These are phyloP conservation scores for Hermaeophaga mercurialis DNA, from an alignment of 2,888 invertebrate genomes.

Conservation along the genomic window DNA sequence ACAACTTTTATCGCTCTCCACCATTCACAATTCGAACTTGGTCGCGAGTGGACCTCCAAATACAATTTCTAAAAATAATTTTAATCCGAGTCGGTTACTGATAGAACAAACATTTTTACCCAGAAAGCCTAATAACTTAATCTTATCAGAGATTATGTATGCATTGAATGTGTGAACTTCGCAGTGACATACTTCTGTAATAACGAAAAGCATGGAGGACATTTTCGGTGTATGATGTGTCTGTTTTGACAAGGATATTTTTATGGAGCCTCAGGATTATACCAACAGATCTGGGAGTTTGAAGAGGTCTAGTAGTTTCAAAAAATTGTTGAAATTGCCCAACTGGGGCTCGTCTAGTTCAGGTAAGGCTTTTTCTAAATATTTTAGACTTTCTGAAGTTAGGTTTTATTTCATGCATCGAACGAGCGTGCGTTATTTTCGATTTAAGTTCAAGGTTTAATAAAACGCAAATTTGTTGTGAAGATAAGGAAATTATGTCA, in stretches of 20 bases:
- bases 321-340: slow-evolving; percentile 62
- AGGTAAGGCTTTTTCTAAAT: too few species aligned
- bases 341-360: slow-evolving; percentile 55
- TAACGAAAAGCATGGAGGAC: slow-evolving; percentile 10
- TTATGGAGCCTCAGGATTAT: slow-evolving; percentile 52
- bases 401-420: too few species aligned
- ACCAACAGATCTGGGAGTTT: slow-evolving; percentile 57
- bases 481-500: too few species aligned
- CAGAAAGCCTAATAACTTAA: slow-evolving; percentile 27
- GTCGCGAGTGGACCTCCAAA: slow-evolving; percentile 32
- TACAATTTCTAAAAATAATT: slow-evolving; percentile 34
- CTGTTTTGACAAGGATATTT: slow-evolving; percentile 13
- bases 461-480: too few species aligned
- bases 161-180: slow-evolving; percentile 11
- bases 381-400: too few species aligned
- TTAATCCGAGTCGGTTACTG: slow-evolving; percentile 16
- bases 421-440: too few species aligned
- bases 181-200: slow-evolving; percentile 14
- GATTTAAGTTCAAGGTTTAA: too few species aligned
- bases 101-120: slow-evolving; percentile 24
- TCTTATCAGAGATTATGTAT: slow-evolving; percentile 35
- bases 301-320: slow-evolving; percentile 63
- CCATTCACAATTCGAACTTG: slow-evolving; percentile 26
- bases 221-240: slow-evolving; percentile 26
- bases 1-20: slow-evolving; percentile 29